Evolutionary conservation across 2,797 vertebrate genomes (phyloP), one percentile per base, ranked within the genome.

Genomic region (Lepus townsendii): DNA sequence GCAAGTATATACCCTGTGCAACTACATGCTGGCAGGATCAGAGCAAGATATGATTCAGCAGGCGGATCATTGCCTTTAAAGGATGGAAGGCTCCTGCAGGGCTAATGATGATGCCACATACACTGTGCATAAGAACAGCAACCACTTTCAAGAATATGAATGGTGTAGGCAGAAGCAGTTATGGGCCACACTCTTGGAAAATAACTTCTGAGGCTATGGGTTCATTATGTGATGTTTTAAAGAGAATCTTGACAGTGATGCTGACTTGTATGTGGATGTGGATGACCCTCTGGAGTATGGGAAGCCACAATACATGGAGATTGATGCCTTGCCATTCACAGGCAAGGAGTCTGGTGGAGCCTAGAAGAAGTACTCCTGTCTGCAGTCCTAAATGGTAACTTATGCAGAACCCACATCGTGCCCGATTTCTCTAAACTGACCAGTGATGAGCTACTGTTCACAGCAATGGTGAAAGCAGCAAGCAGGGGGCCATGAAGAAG

Each of bases 371-470:
- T 99, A 0, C 99, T 99, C 80, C 98, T 99, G 71, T 99, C 99
- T n/a, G 99, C 99, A 77, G 99, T 99, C 97, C 98, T 99, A 98
- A 99, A 99, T 93, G 99, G 99, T 20, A 99, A 99, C 72, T 99
- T 99, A 96, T 99, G 99, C 62, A 99, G 99, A 89, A 99, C 99
- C 97, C 99, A 99, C 98, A 99, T 99, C 99, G 99, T 99, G 1
- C 99, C 99, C 0, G 99, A 99, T 96, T 99, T 99, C 98, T 99
- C 99, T 95, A 99, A 99, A 97, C 99, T 99, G 99, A 99, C 99
- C 97, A 99, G 97, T 9, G 99, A 99, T 0, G 99, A 99, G 98
- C 99, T 99, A 99, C 99, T 99, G 69, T 99, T 99, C 77, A 99
- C 99, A 99, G 99, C 99, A 99, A 99, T 7, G 99, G 99, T 1